Conservation (phyloP, 1,140 invertebrate genomes). For the Oryctes rhinoceros region DNA sequence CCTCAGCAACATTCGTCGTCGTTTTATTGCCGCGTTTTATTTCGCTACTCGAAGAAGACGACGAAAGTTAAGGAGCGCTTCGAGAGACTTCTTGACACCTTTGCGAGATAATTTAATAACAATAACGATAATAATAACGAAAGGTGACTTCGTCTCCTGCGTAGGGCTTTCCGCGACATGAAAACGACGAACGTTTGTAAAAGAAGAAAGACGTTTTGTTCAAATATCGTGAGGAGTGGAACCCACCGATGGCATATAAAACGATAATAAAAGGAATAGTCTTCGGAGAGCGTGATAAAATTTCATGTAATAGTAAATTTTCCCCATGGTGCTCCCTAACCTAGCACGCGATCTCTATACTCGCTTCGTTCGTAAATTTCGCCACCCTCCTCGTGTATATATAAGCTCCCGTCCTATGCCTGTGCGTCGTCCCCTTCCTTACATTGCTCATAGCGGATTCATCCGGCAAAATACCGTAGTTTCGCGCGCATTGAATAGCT, state of each 20-base stretch:
- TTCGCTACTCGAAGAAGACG: too few relatives aligned
- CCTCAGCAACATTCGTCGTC: too few relatives aligned
- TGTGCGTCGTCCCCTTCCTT: background rate
- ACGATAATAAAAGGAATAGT: constrained; percentile 22
- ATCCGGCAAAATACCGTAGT: background rate
- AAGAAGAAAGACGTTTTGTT: constrained; percentile 10
- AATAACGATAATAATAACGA: too few relatives aligned
- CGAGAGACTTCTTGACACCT: too few relatives aligned
- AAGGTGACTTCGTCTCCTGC: too few relatives aligned
- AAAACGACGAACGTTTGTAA: background rate
- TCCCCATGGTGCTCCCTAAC: constrained; percentile 7
- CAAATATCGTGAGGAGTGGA: constrained; percentile 9
- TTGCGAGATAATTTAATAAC: too few relatives aligned
- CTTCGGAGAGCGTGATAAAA: constrained; percentile 21
- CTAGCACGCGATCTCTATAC: constrained; percentile 10
- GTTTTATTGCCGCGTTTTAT: too few relatives aligned
- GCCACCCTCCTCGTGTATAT: background rate
- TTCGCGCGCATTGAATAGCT: constrained; percentile 8
- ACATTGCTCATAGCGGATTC: constrained; percentile 4
- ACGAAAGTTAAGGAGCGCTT: too few relatives aligned
- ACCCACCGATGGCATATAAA: constrained; percentile 21
- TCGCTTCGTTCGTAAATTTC: constrained; percentile 9
- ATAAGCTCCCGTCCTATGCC: background rate
- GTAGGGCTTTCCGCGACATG: background rate
- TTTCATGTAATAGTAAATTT: constrained; percentile 23